phyloP scores from a whole-genome alignment of 2,113 vertebrate species.

The Clarias gariepinus region DNA sequence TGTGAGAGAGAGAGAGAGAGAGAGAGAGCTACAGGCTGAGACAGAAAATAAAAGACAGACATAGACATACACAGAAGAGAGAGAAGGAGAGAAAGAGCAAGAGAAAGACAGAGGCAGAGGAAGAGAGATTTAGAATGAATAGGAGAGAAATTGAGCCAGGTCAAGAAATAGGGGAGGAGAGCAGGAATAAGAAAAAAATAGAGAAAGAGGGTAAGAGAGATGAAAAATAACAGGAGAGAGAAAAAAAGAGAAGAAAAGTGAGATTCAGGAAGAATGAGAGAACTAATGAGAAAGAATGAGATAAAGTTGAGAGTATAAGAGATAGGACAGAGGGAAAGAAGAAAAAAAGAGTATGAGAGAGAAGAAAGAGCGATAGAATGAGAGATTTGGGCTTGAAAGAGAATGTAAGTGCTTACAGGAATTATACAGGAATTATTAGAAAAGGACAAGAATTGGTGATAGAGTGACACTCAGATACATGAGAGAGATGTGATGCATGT shows the following conservation, averaged over 20 bases:
- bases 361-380: not conserved
- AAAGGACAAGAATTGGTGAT: not conserved
- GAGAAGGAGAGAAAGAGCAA: not conserved
- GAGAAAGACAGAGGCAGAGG: not conserved
- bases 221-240: not conserved
- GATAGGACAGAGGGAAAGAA: not conserved
- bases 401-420: not conserved
- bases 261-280: not conserved
- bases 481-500: too few relatives aligned
- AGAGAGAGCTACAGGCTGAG: too few relatives aligned
- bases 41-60: not conserved
- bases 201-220: not conserved
- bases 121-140: conserved; percentile 58
- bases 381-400: not conserved
- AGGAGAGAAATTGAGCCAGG: conserved; percentile 16
- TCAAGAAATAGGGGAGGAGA: not conserved
- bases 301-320: not conserved
- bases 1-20: not conserved
- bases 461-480: not conserved
- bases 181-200: not conserved
- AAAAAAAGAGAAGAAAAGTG: not conserved
- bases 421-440: not conserved
- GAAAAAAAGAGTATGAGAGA: not conserved
- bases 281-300: not conserved
- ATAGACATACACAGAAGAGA: not conserved